Evolutionary conservation across 1,140 invertebrate species (phyloP).

Genomic region (Bombus picipes): DNA sequence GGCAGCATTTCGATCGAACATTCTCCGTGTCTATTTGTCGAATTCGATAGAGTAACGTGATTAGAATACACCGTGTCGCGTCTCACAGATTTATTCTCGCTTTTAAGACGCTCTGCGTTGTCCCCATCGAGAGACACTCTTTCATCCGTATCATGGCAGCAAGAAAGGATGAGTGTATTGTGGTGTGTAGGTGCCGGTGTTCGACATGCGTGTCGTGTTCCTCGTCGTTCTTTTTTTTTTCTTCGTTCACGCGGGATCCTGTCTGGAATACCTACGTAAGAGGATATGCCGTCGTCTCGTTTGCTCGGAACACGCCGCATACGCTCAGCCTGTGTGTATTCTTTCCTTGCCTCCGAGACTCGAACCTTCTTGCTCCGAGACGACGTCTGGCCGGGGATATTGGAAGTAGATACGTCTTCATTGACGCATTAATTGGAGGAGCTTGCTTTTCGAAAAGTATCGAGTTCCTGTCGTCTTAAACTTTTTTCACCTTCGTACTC

Average conservation of each 20-base stretch:
- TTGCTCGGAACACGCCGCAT: conserved; percentile 60
- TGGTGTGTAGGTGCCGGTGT: conserved; percentile 47
- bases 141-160: conserved; percentile 39
- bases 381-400: not conserved
- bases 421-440: conserved; percentile 36
- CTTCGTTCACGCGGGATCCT: conserved; percentile 59
- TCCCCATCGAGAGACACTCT: conserved; percentile 22
- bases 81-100: conserved; percentile 22
- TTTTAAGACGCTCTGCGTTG: not conserved
- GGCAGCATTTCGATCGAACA: not conserved
- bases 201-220: conserved; percentile 56
- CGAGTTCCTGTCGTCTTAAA: not conserved
- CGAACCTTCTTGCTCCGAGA: not conserved
- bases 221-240: conserved; percentile 15
- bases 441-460: conserved; percentile 6
- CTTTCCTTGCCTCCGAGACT: conserved; percentile 13
- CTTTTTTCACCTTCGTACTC: not conserved
- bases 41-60: conserved; percentile 3
- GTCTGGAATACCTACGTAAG: conserved; percentile 74
- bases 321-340: conserved; percentile 9
- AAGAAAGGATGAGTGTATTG: conserved; percentile 20
- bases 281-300: conserved; percentile 71
- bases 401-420: conserved; percentile 39
- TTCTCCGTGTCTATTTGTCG: not conserved
- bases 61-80: not conserved